Base-by-base conservation (phyloP, 2,888 invertebrate genomes). In the Eremobia ochroleuca region DNA sequence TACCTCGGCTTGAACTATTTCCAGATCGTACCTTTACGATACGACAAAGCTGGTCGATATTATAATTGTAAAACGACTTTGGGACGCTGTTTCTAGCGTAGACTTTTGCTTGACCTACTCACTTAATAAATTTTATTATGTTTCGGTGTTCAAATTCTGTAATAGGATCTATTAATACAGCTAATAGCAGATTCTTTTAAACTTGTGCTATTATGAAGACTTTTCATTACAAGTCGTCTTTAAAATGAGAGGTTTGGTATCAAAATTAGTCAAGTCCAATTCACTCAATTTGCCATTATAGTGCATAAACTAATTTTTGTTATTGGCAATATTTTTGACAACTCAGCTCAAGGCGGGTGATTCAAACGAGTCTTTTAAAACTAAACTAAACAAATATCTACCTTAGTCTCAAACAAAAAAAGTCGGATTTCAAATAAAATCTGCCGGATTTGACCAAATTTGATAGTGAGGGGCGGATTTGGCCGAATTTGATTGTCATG, bases 351-450 rank as follows among this genome's bases (percentile, higher is more conserved):
- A 73, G 73, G 69, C 77, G 73, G 69, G 73, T 77, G 73, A 73
- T 73, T 73, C 77, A 77, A 77, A 77, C 77, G 72, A 77, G 77
- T 77, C 77, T 77, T 77, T 77, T 77, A 77, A 77, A 77, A 77
- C 68, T 73, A 77, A 77, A 73, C 73, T 77, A 73, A 77, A 77
- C 73, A 77, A 77, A 77, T 77, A 77, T 73, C 77, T 77, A 77
- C 77, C 77, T 77, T 73, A 77, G 77, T 77, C 67, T 77, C 77
- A 73, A 77, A 77, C 73, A 77, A 73, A 73, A 77, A 72, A 71
- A 76, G 76, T 76, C 70, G 70, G 70, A 76, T 76, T 76, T 71
- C 65, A 70, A 76, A 76, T 76, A 76, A 76, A 76, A 70, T 70
- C 76, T 76, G 75, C 75, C 75, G 75, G 69, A 69, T 76, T 76